Conservation (phyloP, 2,113 vertebrate species). For the Notothenia rossii region DNA sequence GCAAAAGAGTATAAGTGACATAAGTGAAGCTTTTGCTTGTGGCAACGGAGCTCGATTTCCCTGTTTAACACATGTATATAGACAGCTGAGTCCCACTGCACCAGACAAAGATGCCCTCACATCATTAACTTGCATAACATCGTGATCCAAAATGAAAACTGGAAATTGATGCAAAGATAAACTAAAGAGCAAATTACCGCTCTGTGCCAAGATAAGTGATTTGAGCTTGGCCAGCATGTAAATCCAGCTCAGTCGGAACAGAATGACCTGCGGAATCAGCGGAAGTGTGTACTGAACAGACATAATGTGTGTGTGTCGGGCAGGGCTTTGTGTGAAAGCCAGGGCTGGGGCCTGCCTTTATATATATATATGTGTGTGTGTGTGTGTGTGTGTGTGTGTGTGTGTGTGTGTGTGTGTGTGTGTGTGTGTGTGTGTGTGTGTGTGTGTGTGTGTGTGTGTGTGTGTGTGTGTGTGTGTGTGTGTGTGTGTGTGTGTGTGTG, state of each 20-base stretch:
- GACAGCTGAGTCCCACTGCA: neutral
- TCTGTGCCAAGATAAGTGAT: slow-evolving; percentile 1
- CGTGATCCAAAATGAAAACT: neutral
- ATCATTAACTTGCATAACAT: neutral
- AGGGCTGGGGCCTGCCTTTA: slow-evolving; percentile 6
- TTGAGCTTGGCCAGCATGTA: slow-evolving; percentile 4
- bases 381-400: slow-evolving; percentile 16
- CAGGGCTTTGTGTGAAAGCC: neutral
- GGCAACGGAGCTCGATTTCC: slow-evolving; percentile 7
- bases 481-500: slow-evolving; percentile 17
- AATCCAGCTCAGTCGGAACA: neutral
- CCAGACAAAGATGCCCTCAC: neutral
- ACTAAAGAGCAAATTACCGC: neutral
- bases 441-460: slow-evolving; percentile 2
- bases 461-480: slow-evolving; percentile 18
- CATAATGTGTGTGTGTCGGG: neutral
- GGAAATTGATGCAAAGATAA: slow-evolving; percentile 5
- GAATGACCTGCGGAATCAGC: too few species aligned
- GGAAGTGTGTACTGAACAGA: neutral
- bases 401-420: slow-evolving; percentile 12
- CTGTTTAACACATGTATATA: slow-evolving; percentile 4
- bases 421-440: slow-evolving; percentile 14
- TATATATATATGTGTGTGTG: slow-evolving; percentile 20
- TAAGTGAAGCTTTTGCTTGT: slow-evolving; percentile 10
- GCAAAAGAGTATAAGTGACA: neutral